These are phyloP conservation scores for Tinea semifulvella DNA, from an alignment of 2,888 invertebrate genomes.

Conservation along the genomic window DNA sequence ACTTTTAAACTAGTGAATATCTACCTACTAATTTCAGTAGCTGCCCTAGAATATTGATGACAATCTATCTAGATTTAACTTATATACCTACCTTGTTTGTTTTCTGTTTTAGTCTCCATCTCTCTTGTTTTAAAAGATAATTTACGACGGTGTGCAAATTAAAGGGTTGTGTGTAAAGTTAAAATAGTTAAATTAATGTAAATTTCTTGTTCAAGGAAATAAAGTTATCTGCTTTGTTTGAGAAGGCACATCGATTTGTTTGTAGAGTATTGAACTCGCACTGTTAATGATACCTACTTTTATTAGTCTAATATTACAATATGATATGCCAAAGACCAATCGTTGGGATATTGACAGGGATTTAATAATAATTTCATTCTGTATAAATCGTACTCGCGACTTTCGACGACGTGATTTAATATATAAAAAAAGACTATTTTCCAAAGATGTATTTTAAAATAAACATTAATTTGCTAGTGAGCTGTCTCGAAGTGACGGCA, in stretches of 20 bases:
- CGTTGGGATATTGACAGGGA: constrained; percentile 59
- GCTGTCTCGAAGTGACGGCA: background rate
- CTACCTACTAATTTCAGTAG: constrained; percentile 47
- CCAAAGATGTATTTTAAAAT: constrained; percentile 10
- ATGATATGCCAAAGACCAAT: constrained; percentile 60
- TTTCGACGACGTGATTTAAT: background rate
- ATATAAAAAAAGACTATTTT: constrained; percentile 11
- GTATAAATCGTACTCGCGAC: background rate
- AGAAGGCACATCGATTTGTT: constrained; percentile 34
- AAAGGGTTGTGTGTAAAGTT: constrained; percentile 67
- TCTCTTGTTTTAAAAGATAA: background rate
- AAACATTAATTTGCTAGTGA: background rate
- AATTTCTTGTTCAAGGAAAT: constrained; percentile 46
- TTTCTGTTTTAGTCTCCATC: background rate
- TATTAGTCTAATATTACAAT: constrained; percentile 34
- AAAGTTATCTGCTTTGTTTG: constrained; percentile 26
- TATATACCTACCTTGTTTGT: too few relatives aligned
- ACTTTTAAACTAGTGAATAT: constrained; percentile 33
- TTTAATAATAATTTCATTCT: constrained; percentile 25
- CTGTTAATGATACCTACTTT: background rate
- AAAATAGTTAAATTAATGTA: constrained; percentile 61
- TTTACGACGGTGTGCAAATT: constrained; percentile 61
- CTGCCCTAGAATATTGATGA: constrained; percentile 41
- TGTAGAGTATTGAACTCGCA: constrained; percentile 4
- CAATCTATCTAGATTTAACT: constrained; percentile 31